Conservation (phyloP, 2,797 vertebrate species). For the Kryptopterus vitreolus region DNA sequence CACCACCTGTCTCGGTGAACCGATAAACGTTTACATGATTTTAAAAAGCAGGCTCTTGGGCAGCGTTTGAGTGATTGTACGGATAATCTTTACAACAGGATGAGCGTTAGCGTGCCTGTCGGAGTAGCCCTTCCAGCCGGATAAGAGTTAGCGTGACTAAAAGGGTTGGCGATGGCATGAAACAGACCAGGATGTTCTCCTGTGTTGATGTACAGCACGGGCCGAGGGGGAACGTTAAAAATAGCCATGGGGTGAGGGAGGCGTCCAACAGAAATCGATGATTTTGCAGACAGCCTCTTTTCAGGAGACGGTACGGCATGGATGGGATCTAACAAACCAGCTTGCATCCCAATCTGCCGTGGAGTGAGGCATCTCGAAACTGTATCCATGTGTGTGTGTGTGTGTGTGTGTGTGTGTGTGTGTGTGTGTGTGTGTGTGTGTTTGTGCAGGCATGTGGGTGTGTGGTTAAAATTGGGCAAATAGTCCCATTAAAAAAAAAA, state of each 20-base stretch:
- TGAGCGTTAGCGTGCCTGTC: slow-evolving; percentile 40
- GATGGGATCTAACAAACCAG: slow-evolving; percentile 43
- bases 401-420: background rate
- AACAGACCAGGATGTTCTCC: slow-evolving; percentile 48
- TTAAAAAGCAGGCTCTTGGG: slow-evolving; percentile 24
- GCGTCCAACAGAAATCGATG: slow-evolving; percentile 66
- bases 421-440: slow-evolving; percentile 13
- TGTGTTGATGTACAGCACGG: slow-evolving; percentile 57
- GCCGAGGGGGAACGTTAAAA: slow-evolving; percentile 61
- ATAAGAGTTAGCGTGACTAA: slow-evolving; percentile 70
- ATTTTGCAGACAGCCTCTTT: slow-evolving; percentile 70
- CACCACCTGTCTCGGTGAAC: slow-evolving; percentile 17
- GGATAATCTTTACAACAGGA: slow-evolving; percentile 46
- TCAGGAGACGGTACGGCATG: slow-evolving; percentile 58
- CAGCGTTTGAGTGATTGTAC: slow-evolving; percentile 35
- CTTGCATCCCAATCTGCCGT: slow-evolving; percentile 49
- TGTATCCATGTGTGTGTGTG: slow-evolving; percentile 10
- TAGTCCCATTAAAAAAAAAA: slow-evolving; percentile 52
- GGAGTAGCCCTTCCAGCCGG: slow-evolving; percentile 61
- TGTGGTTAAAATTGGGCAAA: slow-evolving; percentile 57
- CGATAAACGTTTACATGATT: slow-evolving; percentile 32
- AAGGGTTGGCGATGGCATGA: slow-evolving; percentile 48
- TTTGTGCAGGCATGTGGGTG: slow-evolving; percentile 6
- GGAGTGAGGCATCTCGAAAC: slow-evolving; percentile 23
- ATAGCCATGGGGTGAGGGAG: slow-evolving; percentile 55